Conservation (phyloP, 35 echinoderm and acorn worm genomes). For the Anneissia japonica region DNA sequence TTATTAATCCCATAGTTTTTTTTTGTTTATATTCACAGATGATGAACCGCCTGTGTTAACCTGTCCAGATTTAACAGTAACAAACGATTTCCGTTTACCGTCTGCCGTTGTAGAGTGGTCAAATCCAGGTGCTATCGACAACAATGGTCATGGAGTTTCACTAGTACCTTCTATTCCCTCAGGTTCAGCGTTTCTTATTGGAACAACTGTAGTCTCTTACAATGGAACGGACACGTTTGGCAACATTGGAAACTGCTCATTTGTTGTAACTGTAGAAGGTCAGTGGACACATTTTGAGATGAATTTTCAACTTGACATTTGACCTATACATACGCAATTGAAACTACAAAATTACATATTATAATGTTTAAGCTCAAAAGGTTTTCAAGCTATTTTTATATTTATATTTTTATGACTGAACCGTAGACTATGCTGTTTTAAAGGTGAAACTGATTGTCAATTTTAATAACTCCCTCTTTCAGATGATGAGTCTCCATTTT, state of each 20-base stretch:
- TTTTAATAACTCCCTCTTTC: too few relatives aligned
- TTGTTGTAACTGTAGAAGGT: conserved; percentile 15
- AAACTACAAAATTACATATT: too few relatives aligned
- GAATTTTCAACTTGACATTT: too few relatives aligned
- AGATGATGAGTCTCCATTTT: not conserved
- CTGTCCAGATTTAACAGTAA: not conserved
- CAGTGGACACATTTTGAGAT: too few relatives aligned
- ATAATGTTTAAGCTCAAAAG: too few relatives aligned
- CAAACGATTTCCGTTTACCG: not conserved
- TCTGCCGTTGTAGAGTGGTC: not conserved
- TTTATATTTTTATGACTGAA: too few relatives aligned
- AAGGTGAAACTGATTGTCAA: too few relatives aligned
- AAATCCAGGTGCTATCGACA: not conserved
- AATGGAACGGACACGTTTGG: conserved; percentile 5
- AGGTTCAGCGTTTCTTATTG: not conserved
- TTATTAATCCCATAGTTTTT: too few relatives aligned
- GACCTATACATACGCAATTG: too few relatives aligned
- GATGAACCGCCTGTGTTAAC: not conserved
- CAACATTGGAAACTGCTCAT: conserved; percentile 9
- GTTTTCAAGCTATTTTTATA: too few relatives aligned
- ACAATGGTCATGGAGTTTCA: not conserved
- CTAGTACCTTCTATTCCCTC: not conserved
- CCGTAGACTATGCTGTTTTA: too few relatives aligned
- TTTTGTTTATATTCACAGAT: too few relatives aligned
- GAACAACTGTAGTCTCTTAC: not conserved